phyloP scores from a whole-genome alignment of 2,797 vertebrate species.

The Phoeniculus purpureus region DNA sequence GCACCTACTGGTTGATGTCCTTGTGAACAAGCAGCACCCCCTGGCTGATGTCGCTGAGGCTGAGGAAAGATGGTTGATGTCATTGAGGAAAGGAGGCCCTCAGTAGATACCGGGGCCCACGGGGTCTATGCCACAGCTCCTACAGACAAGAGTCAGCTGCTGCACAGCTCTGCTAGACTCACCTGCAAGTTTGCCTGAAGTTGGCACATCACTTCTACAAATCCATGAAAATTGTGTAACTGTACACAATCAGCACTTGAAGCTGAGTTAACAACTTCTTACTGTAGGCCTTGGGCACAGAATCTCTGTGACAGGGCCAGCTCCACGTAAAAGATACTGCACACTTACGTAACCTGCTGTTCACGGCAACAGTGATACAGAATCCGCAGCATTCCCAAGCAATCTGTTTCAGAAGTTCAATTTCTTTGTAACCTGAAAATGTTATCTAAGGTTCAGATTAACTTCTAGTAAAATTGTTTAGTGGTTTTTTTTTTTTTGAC shows the following conservation, averaged over 20 bases:
- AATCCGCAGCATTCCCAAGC: background rate
- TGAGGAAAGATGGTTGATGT: background rate
- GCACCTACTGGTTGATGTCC: background rate
- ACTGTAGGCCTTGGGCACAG: accelerated
- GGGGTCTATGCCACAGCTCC: accelerated
- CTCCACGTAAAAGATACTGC: background rate
- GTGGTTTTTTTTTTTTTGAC: background rate
- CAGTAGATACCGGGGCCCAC: accelerated
- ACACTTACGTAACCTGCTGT: background rate
- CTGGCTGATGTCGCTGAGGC: no score
- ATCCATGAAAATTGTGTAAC: accelerated
- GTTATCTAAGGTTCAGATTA: background rate
- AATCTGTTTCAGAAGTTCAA: background rate
- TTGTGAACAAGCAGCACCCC: background rate
- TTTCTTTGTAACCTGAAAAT: background rate
- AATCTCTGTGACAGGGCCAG: background rate
- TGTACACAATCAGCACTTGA: accelerated
- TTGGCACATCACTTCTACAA: accelerated
- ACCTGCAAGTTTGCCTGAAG: accelerated
- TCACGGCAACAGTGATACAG: background rate
- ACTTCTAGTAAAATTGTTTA: background rate
- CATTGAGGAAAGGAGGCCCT: background rate
- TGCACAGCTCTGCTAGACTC: accelerated
- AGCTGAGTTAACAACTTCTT: accelerated
- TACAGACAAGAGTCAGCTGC: accelerated